Evolutionary conservation across 2,888 invertebrate genomes (phyloP), one percentile per base, ranked within the genome.

Genomic region (Amaurobius ferox): DNA sequence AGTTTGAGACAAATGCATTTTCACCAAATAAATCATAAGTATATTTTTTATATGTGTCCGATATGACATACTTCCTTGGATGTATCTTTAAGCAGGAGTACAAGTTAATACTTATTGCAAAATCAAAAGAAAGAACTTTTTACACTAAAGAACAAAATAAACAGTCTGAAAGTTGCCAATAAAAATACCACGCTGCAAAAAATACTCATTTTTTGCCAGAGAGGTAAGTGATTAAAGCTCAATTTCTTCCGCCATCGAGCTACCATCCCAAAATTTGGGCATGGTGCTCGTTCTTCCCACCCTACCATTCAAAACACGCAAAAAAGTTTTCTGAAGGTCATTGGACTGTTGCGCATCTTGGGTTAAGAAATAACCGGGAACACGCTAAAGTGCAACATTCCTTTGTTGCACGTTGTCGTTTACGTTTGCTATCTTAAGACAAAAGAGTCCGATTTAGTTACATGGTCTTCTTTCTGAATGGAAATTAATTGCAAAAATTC

Each of bases 321-420:
- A 44, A 44, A 44, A 44, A 44, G 44, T 44, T 7, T 44, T 44
- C 62, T 62, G 9, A 30, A n/a, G 32, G 30, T 66, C 30, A 66
- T 32, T 66, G n/a, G 29, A 32, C 30, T 32, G 29, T 32, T 66
- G 32, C 9, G 29, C 29, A n/a, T n/a, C 32, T 66, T 16, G 32
- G 30, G 66, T 66, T 29, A 66, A 32, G 32, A 32, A 16, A 26
- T 26, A 62, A 6, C 29, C 16, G 6, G 3, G 62, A 26, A 79
- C 79, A 79, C 79, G 79, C 79, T 71, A 79, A 44, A 71, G 79
- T 44, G 79, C 48, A 79, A 79, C 48, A 79, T 64, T 79, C 72
- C 72, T 72, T 72, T 72, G 72, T 72, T 79, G 44, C 62, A 66
- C n/a, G 19, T 3, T 16, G 32, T 32, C 35, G 76, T 32, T 64